Conservation (phyloP, 2,113 vertebrate species). For the Haliaeetus leucogaster region DNA sequence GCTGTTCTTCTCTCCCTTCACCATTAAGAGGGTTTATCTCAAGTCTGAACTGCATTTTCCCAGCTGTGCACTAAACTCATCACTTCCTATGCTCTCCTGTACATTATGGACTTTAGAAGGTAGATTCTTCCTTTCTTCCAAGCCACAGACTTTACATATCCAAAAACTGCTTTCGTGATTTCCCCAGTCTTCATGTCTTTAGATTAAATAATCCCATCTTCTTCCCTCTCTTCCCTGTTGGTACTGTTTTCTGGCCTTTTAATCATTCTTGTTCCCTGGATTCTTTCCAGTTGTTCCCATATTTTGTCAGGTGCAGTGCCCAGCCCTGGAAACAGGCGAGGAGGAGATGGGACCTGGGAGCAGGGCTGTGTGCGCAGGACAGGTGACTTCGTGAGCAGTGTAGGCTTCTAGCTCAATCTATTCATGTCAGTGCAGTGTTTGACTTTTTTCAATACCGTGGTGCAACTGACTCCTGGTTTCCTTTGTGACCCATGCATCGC, state of each 20-base stretch:
- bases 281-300: neutral
- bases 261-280: neutral
- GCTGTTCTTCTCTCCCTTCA: neutral
- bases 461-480: neutral
- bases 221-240: neutral
- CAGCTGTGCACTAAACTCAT: neutral
- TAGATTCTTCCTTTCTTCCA: neutral
- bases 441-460: rapidly evolving
- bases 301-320: neutral
- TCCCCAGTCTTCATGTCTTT: neutral
- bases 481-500: neutral
- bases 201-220: neutral
- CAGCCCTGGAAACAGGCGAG: neutral
- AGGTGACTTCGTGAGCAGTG: neutral
- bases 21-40: neutral
- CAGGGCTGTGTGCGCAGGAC: neutral
- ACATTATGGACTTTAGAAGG: neutral
- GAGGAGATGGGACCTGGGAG: neutral
- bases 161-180: neutral
- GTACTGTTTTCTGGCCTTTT: neutral
- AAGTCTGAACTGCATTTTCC: neutral
- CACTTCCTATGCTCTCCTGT: neutral
- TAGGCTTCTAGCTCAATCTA: neutral
- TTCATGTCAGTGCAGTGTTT: neutral
- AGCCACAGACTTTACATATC: neutral